phyloP scores from a whole-genome alignment of 2,888 invertebrate genomes.

The Epinotia bilunana region DNA sequence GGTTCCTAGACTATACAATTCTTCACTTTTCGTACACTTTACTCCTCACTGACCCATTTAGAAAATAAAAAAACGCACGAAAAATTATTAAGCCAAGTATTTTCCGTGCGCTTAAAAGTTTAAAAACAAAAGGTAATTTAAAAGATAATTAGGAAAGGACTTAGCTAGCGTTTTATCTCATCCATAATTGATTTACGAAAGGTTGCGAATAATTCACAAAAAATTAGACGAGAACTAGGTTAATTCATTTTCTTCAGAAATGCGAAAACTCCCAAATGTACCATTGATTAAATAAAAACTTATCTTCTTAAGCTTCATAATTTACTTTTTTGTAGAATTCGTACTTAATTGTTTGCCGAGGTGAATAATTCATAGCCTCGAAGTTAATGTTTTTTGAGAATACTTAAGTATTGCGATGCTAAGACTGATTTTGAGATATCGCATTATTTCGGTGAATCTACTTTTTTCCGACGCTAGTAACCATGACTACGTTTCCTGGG shows the following conservation, averaged over 20 bases:
- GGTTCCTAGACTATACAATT: too few species aligned
- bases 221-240: conserved; percentile 29
- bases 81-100: too few species aligned
- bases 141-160: not conserved
- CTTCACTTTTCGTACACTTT: too few species aligned
- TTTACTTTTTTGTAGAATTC: not conserved
- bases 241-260: conserved; percentile 23
- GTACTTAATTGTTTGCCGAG: not conserved
- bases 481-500: too few species aligned
- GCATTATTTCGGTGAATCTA: too few species aligned
- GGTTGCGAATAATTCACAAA: conserved; percentile 23
- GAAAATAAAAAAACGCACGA: too few species aligned
- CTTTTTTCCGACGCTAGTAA: too few species aligned
- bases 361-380: not conserved
- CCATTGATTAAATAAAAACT: not conserved
- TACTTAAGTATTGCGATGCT: not conserved
- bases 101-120: too few species aligned
- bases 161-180: conserved; percentile 6
- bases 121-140: not conserved
- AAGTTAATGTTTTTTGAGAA: not conserved
- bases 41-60: too few species aligned
- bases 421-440: too few species aligned
- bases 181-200: conserved; percentile 20
- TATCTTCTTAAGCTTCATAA: not conserved
- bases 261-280: not conserved